Evolutionary conservation across 2,888 invertebrate genomes (phyloP).

Genomic region (Latrodectus hesperus): DNA sequence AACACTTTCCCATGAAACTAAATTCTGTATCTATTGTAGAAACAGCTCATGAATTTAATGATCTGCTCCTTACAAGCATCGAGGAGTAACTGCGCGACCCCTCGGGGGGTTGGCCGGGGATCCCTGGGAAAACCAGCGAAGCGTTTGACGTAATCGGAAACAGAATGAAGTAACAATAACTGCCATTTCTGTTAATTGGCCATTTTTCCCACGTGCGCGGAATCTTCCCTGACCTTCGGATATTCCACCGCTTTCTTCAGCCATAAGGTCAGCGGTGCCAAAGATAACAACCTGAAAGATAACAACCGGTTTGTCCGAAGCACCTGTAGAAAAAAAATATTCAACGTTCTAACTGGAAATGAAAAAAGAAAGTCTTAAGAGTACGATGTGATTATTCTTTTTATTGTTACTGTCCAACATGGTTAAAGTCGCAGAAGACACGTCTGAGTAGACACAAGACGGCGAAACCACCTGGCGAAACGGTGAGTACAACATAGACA

Average conservation of each 20-base stretch:
- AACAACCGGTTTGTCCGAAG: conserved; percentile 2
- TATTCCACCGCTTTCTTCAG: not conserved
- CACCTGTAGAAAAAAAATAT: not conserved
- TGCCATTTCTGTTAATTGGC: not conserved
- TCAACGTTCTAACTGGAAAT: not conserved
- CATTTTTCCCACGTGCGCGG: conserved; percentile 19
- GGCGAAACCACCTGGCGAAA: no score
- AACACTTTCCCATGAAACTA: no score
- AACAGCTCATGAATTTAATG: no score
- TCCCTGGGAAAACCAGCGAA: conserved; percentile 29
- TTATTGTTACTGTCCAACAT: no score
- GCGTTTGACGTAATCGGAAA: conserved; percentile 6
- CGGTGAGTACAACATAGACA: no score
- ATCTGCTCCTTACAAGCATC: no score
- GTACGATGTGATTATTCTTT: no score
- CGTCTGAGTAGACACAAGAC: no score
- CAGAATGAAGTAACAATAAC: conserved; percentile 17
- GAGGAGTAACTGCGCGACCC: not conserved
- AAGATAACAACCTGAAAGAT: not conserved
- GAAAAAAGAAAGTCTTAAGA: not conserved
- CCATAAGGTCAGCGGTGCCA: not conserved
- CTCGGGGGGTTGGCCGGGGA: not conserved
- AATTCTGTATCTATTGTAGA: no score
- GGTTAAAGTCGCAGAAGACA: no score
- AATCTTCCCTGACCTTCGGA: conserved; percentile 4